Percentiles rank a stretch among this genome's conserved stretches.
Conservation (phyloP, 2,113 vertebrate genomes). For the Hassar affinis region DNA sequence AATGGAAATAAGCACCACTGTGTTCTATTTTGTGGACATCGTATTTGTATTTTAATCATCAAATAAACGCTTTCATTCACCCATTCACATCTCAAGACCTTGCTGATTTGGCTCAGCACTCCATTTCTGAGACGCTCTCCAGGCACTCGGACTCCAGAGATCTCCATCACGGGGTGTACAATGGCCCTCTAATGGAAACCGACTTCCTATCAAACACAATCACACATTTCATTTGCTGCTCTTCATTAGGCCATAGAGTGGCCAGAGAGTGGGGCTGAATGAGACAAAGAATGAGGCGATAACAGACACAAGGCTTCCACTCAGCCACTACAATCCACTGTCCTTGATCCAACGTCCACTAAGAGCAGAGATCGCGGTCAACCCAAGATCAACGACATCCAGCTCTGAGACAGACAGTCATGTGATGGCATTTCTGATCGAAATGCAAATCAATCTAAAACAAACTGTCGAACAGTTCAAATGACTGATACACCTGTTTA, state of each 20-base stretch:
- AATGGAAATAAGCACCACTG: background rate
- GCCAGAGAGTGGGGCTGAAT: constrained; percentile 30
- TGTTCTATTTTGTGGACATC: background rate
- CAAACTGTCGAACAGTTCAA: background rate
- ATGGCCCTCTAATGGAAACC: constrained; percentile 86
- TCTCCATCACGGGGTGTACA: constrained; percentile 35
- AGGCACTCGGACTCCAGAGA: constrained; percentile 29
- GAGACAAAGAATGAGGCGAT: constrained; percentile 52
- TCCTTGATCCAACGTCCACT: constrained; percentile 18
- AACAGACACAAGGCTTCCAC: constrained; percentile 22
- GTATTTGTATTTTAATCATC: background rate
- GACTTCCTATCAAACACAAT: constrained; percentile 99
- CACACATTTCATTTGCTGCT: constrained; percentile 93
- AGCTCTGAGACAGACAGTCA: background rate
- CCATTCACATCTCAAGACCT: background rate
- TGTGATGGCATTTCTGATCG: background rate
- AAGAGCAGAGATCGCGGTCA: background rate
- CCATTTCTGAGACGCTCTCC: constrained; percentile 15
- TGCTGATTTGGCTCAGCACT: background rate
- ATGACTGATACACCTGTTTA: background rate
- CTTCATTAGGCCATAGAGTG: constrained; percentile 88
- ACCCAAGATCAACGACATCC: background rate
- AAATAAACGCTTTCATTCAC: background rate
- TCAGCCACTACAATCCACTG: constrained; percentile 5
- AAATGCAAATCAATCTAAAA: background rate